A percentile compares a stretch with the other conserved stretches of the same genome.
phyloP scores from a whole-genome alignment of 92 coral and sea anemone genomes.

The Epizoanthus ramosus region DNA sequence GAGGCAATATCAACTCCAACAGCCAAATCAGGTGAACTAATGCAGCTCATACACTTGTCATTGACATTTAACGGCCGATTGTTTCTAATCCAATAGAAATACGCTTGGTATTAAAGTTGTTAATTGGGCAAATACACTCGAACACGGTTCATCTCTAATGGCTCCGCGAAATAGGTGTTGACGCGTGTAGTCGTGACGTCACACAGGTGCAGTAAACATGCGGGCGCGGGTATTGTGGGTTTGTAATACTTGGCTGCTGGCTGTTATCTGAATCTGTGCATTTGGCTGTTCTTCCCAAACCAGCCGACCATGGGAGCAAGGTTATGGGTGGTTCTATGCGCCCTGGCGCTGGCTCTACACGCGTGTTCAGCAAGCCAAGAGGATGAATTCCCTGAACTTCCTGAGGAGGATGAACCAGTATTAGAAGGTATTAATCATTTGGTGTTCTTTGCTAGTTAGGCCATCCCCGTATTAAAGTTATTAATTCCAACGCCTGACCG shows the following conservation, averaged over 20 bases:
- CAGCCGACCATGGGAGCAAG: conserved; percentile 16
- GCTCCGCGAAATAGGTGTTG: neutral
- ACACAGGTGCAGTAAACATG: conserved; percentile 25
- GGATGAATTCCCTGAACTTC: neutral
- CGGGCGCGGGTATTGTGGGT: conserved; percentile 6
- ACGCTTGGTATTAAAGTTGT: neutral
- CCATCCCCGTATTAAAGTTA: too few species aligned
- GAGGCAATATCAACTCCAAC: neutral
- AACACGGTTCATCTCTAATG: neutral
- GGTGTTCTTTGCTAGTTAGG: too few species aligned
- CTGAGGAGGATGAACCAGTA: neutral
- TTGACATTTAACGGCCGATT: neutral
- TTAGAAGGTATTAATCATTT: neutral
- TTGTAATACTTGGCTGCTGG: neutral
- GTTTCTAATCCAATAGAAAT: neutral
- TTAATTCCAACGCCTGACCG: too few species aligned
- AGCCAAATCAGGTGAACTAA: neutral
- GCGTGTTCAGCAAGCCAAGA: conserved; percentile 21
- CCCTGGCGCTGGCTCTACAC: neutral
- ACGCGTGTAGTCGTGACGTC: conserved; percentile 22
- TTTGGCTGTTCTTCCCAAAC: neutral
- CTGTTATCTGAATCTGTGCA: neutral
- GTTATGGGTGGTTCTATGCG: conserved; percentile 2
- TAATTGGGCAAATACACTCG: neutral
- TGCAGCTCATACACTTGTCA: neutral